phyloP scores from a whole-genome alignment of 37 sponge, comb jelly and placozoan genomes.

The Ephydatia muelleri region DNA sequence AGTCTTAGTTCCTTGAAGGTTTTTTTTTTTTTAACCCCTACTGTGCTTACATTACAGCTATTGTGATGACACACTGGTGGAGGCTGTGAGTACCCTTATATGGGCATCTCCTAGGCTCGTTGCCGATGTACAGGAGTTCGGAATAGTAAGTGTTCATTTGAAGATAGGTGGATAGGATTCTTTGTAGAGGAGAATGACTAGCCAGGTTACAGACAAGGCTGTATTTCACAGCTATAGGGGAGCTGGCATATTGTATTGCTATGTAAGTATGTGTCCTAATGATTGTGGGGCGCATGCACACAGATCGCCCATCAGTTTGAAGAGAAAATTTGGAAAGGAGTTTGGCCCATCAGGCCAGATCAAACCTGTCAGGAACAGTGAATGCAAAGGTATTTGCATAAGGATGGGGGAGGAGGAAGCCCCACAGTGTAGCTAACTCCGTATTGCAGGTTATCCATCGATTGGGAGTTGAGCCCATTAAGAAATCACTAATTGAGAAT shows the following conservation, averaged over 20 bases:
- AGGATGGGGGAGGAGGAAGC: not conserved
- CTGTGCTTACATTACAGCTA: too few relatives aligned
- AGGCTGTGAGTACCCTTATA: slow-evolving; percentile 91
- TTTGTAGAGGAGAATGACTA: slow-evolving; percentile 6
- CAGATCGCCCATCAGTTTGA: slow-evolving; percentile 84
- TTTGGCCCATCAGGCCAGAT: slow-evolving; percentile 92
- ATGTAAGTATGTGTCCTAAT: not conserved
- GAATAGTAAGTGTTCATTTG: slow-evolving; percentile 28
- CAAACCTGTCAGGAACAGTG: slow-evolving; percentile 83
- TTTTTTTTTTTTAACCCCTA: too few relatives aligned
- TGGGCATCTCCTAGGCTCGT: slow-evolving; percentile 94
- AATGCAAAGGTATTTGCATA: slow-evolving; percentile 72
- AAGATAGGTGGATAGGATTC: slow-evolving; percentile 35
- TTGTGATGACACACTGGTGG: slow-evolving; percentile 91
- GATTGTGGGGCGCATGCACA: not conserved
- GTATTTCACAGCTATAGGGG: not conserved
- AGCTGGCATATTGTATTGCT: too few relatives aligned
- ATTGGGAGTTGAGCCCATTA: slow-evolving; percentile 87
- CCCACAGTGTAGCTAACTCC: not conserved
- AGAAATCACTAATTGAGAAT: slow-evolving; percentile 87
- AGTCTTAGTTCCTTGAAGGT: slow-evolving; percentile 24
- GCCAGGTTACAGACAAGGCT: not conserved
- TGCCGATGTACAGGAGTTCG: slow-evolving; percentile 90
- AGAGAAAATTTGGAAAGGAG: slow-evolving; percentile 89
- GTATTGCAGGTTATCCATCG: slow-evolving; percentile 85